A percentile compares a stretch with the other conserved stretches of the same genome.
phyloP scores from a whole-genome alignment of 2,113 vertebrate species.

The Chloropsis hardwickii region DNA sequence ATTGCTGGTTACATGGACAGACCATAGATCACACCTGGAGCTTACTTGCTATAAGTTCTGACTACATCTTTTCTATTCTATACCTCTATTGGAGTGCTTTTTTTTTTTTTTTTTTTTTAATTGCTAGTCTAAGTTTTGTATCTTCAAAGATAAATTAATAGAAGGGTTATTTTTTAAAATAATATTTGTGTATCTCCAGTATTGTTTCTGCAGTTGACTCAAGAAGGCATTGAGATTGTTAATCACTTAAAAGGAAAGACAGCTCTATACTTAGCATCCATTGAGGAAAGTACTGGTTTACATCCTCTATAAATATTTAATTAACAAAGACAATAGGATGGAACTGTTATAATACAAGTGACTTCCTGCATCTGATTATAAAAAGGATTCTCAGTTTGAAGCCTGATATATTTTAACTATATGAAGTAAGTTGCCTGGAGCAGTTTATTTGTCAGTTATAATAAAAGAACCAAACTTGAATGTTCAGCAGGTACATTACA shows the following conservation, averaged over 20 bases:
- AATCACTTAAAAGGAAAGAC: background rate
- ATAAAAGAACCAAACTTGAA: background rate
- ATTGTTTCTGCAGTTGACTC: background rate
- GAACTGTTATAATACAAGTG: background rate
- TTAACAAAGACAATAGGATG: background rate
- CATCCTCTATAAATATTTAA: slow-evolving; percentile 57
- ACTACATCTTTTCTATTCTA: background rate
- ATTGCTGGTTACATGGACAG: background rate
- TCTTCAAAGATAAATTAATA: background rate
- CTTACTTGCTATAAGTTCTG: background rate
- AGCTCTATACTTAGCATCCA: background rate
- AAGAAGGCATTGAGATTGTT: background rate
- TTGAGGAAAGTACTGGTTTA: background rate
- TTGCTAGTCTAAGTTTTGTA: background rate
- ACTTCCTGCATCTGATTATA: background rate
- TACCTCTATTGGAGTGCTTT: background rate
- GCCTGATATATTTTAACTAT: background rate
- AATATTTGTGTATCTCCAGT: background rate
- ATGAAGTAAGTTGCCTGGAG: background rate
- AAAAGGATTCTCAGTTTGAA: background rate
- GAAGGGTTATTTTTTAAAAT: background rate
- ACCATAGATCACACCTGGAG: accelerated
- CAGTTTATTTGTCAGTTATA: background rate
- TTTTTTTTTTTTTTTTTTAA: background rate
- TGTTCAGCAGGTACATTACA: background rate